Conservation (phyloP, 2,888 invertebrate genomes). For the Sinopyrophorus schimmeli region DNA sequence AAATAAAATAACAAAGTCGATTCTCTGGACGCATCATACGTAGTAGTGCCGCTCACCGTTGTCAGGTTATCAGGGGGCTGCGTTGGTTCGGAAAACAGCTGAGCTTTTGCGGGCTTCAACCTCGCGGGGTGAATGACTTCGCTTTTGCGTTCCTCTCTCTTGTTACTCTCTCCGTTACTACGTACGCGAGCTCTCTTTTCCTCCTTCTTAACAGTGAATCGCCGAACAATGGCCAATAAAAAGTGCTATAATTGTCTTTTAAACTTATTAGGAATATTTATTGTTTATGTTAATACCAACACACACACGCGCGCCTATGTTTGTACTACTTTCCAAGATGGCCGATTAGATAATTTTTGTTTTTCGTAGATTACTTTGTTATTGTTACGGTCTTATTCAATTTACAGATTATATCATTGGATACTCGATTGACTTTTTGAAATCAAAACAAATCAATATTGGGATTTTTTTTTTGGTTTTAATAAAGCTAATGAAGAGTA, state of each 20-base stretch:
- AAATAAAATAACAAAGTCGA: conserved; percentile 32
- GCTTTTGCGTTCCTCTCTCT: conserved; percentile 20
- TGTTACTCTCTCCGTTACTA: conserved; percentile 18
- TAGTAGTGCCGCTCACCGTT: conserved; percentile 35
- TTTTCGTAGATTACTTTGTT: too few relatives aligned
- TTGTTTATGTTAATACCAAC: too few relatives aligned
- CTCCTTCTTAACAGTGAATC: conserved; percentile 7
- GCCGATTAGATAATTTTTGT: too few relatives aligned
- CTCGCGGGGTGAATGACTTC: conserved; percentile 50
- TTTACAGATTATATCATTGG: too few relatives aligned
- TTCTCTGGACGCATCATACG: conserved; percentile 29
- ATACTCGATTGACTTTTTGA: too few relatives aligned
- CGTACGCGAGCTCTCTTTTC: conserved; percentile 9
- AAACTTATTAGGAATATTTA: too few relatives aligned
- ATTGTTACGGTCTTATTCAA: too few relatives aligned
- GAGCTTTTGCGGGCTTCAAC: conserved; percentile 49
- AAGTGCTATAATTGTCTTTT: conserved; percentile 8
- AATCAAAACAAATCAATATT: too few relatives aligned
- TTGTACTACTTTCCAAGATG: too few relatives aligned
- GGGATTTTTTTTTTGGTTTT: too few relatives aligned
- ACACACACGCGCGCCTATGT: too few relatives aligned
- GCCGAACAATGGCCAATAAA: conserved; percentile 17
- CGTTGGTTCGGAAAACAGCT: conserved; percentile 43
- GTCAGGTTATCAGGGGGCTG: conserved; percentile 34
- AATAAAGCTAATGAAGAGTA: too few relatives aligned